These are phyloP conservation scores for Serilophus lunatus DNA, from an alignment of 2,113 vertebrate genomes.

Conservation along the genomic window DNA sequence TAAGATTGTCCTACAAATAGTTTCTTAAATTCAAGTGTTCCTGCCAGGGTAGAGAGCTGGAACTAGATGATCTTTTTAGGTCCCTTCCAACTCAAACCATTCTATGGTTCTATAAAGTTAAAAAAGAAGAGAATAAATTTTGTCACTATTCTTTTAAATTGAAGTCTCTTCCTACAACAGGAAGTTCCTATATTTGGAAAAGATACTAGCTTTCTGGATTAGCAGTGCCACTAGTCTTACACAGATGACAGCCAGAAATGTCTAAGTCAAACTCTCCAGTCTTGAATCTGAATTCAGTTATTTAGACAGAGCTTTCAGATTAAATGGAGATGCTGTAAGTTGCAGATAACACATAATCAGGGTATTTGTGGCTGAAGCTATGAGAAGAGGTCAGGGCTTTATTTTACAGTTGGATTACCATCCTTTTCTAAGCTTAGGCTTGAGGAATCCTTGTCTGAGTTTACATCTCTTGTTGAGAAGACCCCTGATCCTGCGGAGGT, in stretches of 20 bases:
- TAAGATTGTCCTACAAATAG: neutral
- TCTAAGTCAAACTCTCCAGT: neutral
- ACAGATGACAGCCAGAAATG: neutral
- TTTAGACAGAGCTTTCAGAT: neutral
- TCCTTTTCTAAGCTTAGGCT: neutral
- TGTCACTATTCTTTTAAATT: neutral
- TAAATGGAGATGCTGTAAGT: neutral
- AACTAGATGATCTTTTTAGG: neutral
- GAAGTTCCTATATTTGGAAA: neutral
- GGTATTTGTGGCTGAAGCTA: neutral
- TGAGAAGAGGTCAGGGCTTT: neutral
- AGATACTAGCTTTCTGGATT: neutral
- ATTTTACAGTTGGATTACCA: neutral
- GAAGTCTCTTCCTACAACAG: neutral
- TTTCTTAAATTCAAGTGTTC: neutral
- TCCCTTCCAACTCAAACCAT: neutral
- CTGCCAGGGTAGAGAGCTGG: neutral
- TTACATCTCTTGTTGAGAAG: neutral
- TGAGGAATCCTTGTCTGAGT: neutral
- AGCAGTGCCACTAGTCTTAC: neutral
- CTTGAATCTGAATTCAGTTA: neutral
- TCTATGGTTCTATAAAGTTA: neutral
- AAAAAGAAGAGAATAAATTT: neutral
- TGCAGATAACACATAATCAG: accelerated
- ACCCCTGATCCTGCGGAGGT: neutral